Percentiles rank a stretch among this genome's conserved stretches.
These are phyloP conservation scores for Numenius arquata DNA, from an alignment of 2,113 vertebrate species.

Conservation along the genomic window DNA sequence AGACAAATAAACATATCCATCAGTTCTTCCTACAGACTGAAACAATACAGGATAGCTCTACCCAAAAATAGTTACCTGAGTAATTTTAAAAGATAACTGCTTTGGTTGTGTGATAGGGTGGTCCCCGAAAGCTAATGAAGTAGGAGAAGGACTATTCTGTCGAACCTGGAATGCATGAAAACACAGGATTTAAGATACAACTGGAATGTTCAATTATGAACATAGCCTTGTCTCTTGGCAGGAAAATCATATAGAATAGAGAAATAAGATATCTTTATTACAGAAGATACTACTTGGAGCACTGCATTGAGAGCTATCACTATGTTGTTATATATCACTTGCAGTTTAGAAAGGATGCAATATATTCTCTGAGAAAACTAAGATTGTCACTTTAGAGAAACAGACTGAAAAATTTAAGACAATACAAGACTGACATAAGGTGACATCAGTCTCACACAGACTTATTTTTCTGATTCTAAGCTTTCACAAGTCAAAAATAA, in stretches of 20 bases:
- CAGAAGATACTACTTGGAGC: not conserved
- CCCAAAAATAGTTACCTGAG: constrained; percentile 82
- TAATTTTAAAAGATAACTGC: constrained; percentile 92
- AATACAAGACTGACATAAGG: not conserved
- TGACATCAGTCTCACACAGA: not conserved
- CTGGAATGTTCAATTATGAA: not conserved
- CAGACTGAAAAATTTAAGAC: not conserved
- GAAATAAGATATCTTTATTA: not conserved
- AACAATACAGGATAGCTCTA: not conserved
- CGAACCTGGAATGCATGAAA: constrained; percentile 81
- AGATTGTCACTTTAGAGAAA: not conserved
- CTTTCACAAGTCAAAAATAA: constrained; percentile 4
- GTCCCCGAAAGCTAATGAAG: constrained; percentile 94
- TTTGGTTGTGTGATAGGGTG: constrained; percentile 90
- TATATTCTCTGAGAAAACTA: not conserved
- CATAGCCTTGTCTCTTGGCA: not conserved
- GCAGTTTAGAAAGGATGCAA: not conserved
- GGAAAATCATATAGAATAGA: not conserved
- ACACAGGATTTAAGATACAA: not conserved
- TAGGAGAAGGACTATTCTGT: constrained; percentile 97
- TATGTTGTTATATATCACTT: not conserved
- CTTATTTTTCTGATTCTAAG: not conserved
- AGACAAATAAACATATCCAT: not conserved
- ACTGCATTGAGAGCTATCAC: not conserved
- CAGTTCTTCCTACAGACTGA: not conserved